Base-by-base conservation (phyloP, 2,797 vertebrate genomes). In the Adrianichthys oophorus region DNA sequence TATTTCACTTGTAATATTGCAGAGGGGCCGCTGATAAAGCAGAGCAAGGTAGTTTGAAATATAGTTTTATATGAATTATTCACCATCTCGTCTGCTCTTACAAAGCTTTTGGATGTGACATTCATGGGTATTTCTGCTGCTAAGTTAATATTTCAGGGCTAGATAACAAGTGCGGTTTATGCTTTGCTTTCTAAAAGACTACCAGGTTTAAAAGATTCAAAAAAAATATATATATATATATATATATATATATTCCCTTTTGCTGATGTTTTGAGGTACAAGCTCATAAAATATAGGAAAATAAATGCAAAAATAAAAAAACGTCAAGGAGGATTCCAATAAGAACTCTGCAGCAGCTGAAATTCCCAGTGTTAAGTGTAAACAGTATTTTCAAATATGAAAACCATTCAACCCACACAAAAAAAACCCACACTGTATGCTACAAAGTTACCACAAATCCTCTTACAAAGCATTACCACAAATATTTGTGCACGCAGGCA, bases 11-110 rank as follows among this genome's bases (percentile, higher is more conserved):
- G 32, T 37, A 37, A 37, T 37, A 37, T 37, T 37, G 32, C 32
- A 37, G 32, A 37, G 32, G 12, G 32, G 72, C 70, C 72, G 73
- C 48, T 84, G 85, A 84, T 81, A 77, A 85, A 86, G 81, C 70
- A 68, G 66, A 86, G 79, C 69, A 75, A 62, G 62, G 74, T 83
- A 65, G 70, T 81, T 81, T 73, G 78, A 82, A 85, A 83, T 74
- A 79, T 41, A 78, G 68, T 86, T 86, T 70, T 59, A 69, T 59
- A 85, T 87, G 80, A 88, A 87, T 88, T 82, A 88, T 88, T 89
- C 75, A 87, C 78, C 41, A 41, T 53, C 55, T 78, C 68, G 72
- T 78, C 75, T 78, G 66, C 78, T 73, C 72, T 76, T 68, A 80
- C 78, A 80, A 82, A 84, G 84, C 78, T 78, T 72, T 72, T 61